These are phyloP conservation scores for Lithobius niger DNA, from an alignment of 1,140 invertebrate genomes.

Conservation along the genomic window DNA sequence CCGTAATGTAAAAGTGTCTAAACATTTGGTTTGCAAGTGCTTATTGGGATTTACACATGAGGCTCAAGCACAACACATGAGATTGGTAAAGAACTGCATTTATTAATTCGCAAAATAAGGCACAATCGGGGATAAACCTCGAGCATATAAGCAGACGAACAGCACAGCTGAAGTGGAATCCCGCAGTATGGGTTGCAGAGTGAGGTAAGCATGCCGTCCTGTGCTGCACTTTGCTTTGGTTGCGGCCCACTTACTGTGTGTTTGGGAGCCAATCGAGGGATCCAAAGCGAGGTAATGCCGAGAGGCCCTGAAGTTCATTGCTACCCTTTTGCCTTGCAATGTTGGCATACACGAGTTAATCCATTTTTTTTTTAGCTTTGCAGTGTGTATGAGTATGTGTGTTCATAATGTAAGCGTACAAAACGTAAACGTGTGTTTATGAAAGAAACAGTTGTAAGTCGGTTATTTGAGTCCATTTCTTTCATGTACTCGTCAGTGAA, in stretches of 20 bases:
- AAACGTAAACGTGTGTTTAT: not conserved
- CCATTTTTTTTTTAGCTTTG: not conserved
- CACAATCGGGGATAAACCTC: not conserved
- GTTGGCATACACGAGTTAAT: too few relatives aligned
- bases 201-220: too few relatives aligned
- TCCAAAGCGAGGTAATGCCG: too few relatives aligned
- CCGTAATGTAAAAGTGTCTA: not conserved
- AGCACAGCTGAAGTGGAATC: not conserved
- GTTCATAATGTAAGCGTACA: not conserved
- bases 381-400: not conserved
- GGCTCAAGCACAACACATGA: not conserved
- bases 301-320: too few relatives aligned
- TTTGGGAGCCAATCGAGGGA: too few relatives aligned
- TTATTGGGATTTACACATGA: not conserved
- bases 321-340: too few relatives aligned
- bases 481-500: not conserved
- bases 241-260: too few relatives aligned
- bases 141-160: not conserved
- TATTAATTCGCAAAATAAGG: not conserved
- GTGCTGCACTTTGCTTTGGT: too few relatives aligned
- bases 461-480: not conserved
- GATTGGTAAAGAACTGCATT: not conserved
- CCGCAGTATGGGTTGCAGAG: too few relatives aligned
- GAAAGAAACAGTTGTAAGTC: not conserved
- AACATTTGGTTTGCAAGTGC: not conserved